Percentiles rank a stretch among this genome's conserved stretches.
Conservation (phyloP, 92 coral and sea anemone species). For the Actinernus sp. region DNA sequence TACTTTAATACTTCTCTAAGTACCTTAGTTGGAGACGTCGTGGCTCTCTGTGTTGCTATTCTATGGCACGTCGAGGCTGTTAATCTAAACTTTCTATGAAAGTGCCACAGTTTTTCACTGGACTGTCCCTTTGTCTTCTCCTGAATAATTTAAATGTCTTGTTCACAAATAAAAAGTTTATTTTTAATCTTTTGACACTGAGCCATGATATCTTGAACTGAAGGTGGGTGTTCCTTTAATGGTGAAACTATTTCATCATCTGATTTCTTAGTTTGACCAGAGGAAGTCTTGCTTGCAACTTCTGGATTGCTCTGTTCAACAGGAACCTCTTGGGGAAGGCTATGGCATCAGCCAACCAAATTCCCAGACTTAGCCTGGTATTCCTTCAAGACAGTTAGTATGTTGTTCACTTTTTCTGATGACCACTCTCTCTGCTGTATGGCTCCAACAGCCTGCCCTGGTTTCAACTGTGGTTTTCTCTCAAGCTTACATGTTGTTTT, state of each 20-base stretch:
- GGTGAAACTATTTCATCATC: slow-evolving; percentile 22
- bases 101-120: slow-evolving; percentile 23
- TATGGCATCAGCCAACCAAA: slow-evolving; percentile 21
- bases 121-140: slow-evolving; percentile 48
- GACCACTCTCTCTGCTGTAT: slow-evolving; percentile 30
- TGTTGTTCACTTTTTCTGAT: slow-evolving; percentile 3
- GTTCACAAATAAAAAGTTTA: slow-evolving; percentile 34
- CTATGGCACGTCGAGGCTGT: slow-evolving; percentile 61
- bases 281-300: too few relatives aligned
- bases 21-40: slow-evolving; percentile 66
- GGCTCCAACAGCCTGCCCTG: slow-evolving; percentile 38
- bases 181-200: slow-evolving; percentile 24
- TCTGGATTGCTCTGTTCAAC: slow-evolving; percentile 17
- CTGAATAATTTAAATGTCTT: slow-evolving; percentile 20
- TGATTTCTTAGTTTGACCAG: neutral
- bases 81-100: slow-evolving; percentile 42
- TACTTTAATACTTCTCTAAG: slow-evolving; percentile 37
- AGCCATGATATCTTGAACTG: slow-evolving; percentile 16
- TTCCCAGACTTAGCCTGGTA: slow-evolving; percentile 24
- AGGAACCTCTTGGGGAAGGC: slow-evolving; percentile 25
- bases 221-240: slow-evolving; percentile 41
- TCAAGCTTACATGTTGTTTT: slow-evolving; percentile 9
- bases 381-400: slow-evolving; percentile 6
- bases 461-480: slow-evolving; percentile 2
- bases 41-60: slow-evolving; percentile 30